Evolutionary conservation across 2,113 vertebrate genomes (phyloP).

Genomic region (Chinchilla lanigera): DNA sequence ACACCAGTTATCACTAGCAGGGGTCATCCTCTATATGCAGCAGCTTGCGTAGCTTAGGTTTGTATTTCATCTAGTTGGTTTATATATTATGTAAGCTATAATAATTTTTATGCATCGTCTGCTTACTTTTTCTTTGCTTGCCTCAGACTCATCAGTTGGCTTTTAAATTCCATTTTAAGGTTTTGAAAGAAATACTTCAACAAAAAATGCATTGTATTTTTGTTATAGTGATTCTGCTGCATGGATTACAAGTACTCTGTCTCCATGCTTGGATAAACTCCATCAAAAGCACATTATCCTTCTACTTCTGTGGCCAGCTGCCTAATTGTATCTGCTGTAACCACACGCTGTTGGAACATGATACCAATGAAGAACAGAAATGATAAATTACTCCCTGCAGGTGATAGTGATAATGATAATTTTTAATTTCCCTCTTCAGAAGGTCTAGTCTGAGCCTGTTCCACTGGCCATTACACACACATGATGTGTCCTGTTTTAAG

Average conservation of each 20-base stretch:
- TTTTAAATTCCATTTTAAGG: slow-evolving; percentile 65
- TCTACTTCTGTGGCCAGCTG: slow-evolving; percentile 89
- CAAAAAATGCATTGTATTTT: slow-evolving; percentile 80
- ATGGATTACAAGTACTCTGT: slow-evolving; percentile 91
- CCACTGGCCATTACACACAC: slow-evolving; percentile 77
- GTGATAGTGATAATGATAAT: slow-evolving; percentile 95
- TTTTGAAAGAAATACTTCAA: slow-evolving; percentile 75
- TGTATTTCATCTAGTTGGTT: slow-evolving; percentile 20
- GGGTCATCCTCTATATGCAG: background rate
- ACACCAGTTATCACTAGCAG: background rate
- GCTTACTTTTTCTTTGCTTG: slow-evolving; percentile 50
- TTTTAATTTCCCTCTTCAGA: slow-evolving; percentile 94
- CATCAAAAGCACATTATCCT: slow-evolving; percentile 99
- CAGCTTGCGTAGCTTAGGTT: background rate
- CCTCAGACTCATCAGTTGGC: slow-evolving; percentile 44
- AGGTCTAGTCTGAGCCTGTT: slow-evolving; percentile 73
- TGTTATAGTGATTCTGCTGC: slow-evolving; percentile 80
- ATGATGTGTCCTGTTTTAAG: slow-evolving; percentile 63
- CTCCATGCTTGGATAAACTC: slow-evolving; percentile 97
- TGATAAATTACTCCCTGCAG: slow-evolving; percentile 98
- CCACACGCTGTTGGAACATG: slow-evolving; percentile 93
- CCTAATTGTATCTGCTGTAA: slow-evolving; percentile 97
- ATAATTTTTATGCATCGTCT: slow-evolving; percentile 25
- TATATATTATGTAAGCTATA: slow-evolving; percentile 11
- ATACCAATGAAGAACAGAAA: slow-evolving; percentile 91